These are phyloP conservation scores for Chironomus riparius DNA, from an alignment of 2,888 invertebrate species.

Conservation along the genomic window DNA sequence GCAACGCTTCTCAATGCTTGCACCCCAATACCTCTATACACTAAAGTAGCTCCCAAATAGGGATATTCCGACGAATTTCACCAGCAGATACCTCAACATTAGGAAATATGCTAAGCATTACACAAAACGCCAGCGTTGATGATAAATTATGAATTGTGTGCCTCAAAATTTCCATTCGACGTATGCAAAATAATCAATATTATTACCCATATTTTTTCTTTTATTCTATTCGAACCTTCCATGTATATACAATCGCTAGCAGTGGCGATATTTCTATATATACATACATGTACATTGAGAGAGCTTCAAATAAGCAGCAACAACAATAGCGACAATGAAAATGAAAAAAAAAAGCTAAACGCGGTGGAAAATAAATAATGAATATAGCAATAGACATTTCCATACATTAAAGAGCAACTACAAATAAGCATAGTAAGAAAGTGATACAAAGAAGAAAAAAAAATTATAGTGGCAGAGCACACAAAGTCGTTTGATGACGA, in stretches of 20 bases:
- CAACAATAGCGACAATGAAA: not conserved
- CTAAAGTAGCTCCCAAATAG: no score
- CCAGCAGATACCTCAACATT: no score
- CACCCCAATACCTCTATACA: no score
- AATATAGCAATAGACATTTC: conserved; percentile 20
- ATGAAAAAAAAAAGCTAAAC: not conserved
- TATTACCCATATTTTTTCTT: conserved; percentile 12
- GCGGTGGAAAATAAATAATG: conserved; percentile 24
- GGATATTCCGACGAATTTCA: no score
- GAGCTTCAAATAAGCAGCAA: conserved; percentile 1
- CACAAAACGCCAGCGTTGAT: not conserved
- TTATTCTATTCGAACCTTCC: not conserved
- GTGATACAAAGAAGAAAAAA: not conserved
- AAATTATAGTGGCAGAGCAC: conserved; percentile 10
- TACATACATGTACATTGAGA: no score
- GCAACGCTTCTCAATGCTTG: no score
- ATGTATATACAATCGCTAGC: not conserved
- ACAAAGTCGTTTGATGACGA: not conserved
- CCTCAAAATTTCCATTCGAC: conserved; percentile 1
- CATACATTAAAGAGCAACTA: conserved; percentile 12
- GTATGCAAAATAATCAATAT: conserved; percentile 28
- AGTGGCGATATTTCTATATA: not conserved
- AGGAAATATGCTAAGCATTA: no score
- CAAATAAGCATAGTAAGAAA: not conserved
- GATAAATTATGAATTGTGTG: conserved; percentile 17